A percentile compares a stretch with the other conserved stretches of the same genome.
Conservation (phyloP, 2,888 invertebrate species). For the Candidula unifasciata region DNA sequence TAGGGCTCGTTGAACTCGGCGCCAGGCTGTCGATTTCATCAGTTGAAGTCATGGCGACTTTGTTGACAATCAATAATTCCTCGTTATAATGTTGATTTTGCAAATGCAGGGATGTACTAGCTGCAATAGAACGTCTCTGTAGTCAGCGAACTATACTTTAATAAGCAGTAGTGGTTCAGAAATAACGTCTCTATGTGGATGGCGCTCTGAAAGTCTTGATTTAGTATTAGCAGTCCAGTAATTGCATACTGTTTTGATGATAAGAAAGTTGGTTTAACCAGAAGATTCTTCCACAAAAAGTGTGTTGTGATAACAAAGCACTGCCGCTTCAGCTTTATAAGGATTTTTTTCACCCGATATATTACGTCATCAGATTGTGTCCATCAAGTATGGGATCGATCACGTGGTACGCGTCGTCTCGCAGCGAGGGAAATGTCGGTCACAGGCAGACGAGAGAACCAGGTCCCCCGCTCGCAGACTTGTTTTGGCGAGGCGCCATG, state of each 20-base stretch:
- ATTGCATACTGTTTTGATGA: too few relatives aligned
- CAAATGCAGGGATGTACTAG: not conserved
- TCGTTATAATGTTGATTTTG: too few relatives aligned
- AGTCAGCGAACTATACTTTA: too few relatives aligned
- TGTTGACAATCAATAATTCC: not conserved
- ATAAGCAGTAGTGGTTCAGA: too few relatives aligned
- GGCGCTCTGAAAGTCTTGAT: too few relatives aligned
- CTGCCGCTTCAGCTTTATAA: too few relatives aligned
- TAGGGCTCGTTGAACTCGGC: not conserved
- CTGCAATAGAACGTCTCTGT: not conserved
- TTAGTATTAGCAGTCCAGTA: too few relatives aligned
- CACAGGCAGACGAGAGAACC: conserved; percentile 18
- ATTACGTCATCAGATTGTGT: not conserved
- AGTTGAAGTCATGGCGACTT: conserved; percentile 24
- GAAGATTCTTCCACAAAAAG: too few relatives aligned
- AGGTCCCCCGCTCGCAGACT: not conserved
- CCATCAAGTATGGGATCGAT: not conserved
- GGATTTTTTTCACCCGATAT: too few relatives aligned
- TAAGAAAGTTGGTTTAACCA: too few relatives aligned
- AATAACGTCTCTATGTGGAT: too few relatives aligned
- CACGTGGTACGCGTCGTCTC: not conserved
- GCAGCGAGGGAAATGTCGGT: not conserved
- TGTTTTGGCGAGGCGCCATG: not conserved
- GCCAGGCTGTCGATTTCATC: not conserved
- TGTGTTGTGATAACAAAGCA: too few relatives aligned